Percentiles rank a stretch among this genome's conserved stretches.
Evolutionary conservation across 1,140 invertebrate species (phyloP).

Genomic region (Myzus persicae): DNA sequence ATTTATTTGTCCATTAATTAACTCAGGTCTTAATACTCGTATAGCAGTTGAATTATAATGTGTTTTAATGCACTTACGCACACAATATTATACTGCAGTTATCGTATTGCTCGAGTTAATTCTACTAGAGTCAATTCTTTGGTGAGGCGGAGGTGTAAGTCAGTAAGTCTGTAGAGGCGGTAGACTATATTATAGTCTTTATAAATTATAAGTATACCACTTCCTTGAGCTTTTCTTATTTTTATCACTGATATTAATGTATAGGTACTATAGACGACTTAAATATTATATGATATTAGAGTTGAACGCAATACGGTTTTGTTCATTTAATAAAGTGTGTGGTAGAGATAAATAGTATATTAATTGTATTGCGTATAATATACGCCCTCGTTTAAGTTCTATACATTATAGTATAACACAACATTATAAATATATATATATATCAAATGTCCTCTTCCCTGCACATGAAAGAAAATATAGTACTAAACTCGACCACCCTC

Average conservation of each 20-base stretch:
- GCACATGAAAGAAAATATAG: background rate
- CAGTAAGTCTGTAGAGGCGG: background rate
- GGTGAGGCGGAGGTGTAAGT: background rate
- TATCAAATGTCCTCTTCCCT: background rate
- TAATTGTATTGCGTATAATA: background rate
- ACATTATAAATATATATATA: background rate
- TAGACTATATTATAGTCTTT: background rate
- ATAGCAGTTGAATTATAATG: background rate
- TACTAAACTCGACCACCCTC: background rate
- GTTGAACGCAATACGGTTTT: background rate
- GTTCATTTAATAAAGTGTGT: background rate
- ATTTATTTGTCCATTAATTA: background rate
- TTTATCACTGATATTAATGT: background rate
- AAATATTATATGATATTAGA: background rate
- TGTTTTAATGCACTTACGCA: background rate
- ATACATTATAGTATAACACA: background rate
- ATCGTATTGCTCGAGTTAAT: background rate
- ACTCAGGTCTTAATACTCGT: background rate
- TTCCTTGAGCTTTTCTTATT: background rate
- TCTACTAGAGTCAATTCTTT: background rate
- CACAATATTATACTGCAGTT: background rate
- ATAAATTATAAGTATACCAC: too few relatives aligned
- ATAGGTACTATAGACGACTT: background rate
- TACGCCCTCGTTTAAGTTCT: background rate
- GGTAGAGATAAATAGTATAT: background rate